These are phyloP conservation scores for Podarcis raffonei DNA, from an alignment of 2,113 vertebrate genomes.

Conservation along the genomic window DNA sequence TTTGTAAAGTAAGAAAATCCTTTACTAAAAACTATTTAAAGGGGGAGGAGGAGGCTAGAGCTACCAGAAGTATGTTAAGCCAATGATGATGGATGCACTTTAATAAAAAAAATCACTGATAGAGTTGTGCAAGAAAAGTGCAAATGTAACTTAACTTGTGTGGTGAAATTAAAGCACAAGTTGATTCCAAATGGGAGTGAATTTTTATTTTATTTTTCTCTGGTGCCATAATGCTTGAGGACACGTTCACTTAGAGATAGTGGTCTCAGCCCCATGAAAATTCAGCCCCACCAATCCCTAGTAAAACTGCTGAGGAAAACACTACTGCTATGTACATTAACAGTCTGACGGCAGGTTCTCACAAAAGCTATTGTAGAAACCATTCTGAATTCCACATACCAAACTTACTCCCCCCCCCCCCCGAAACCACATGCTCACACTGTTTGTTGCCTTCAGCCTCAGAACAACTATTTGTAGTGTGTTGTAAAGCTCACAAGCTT, in stretches of 20 bases:
- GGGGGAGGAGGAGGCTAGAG: too few relatives aligned
- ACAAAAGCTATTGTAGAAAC: conserved; percentile 60
- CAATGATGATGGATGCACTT: too few relatives aligned
- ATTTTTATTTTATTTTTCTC: too few relatives aligned
- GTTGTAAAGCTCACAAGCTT: conserved; percentile 69
- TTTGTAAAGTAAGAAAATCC: too few relatives aligned
- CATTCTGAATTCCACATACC: conserved; percentile 50
- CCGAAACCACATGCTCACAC: conserved; percentile 66
- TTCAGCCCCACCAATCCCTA: not conserved
- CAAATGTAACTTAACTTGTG: not conserved
- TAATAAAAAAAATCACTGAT: not conserved
- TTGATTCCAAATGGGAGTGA: not conserved
- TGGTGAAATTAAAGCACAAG: not conserved
- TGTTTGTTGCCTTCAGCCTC: conserved; percentile 57
- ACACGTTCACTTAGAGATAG: not conserved
- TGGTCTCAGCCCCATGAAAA: not conserved
- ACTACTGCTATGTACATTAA: not conserved
- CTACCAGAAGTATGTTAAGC: too few relatives aligned
- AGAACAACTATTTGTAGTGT: conserved; percentile 58
- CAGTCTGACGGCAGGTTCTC: conserved; percentile 42
- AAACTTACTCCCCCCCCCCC: conserved; percentile 55
- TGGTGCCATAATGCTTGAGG: not conserved
- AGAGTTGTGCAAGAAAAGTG: not conserved
- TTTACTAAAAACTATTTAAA: too few relatives aligned
- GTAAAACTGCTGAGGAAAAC: not conserved